Percentiles rank a stretch among this genome's conserved stretches.
These are phyloP conservation scores for Euplexia lucipara DNA, from an alignment of 2,888 invertebrate genomes.

Conservation along the genomic window DNA sequence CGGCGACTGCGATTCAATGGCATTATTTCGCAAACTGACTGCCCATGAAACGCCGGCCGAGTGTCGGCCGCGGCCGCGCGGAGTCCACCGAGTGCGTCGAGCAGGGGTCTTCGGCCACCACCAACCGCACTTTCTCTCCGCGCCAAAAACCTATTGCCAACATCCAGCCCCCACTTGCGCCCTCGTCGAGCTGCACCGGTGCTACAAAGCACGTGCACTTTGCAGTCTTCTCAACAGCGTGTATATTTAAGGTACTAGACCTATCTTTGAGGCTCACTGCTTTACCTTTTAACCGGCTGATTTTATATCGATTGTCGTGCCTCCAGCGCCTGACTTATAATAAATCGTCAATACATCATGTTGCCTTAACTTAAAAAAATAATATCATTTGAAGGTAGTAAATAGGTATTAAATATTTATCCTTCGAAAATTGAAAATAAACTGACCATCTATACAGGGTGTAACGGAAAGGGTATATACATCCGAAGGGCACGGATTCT, in stretches of 20 bases:
- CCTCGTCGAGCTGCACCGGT: slow-evolving; percentile 46
- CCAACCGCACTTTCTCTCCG: slow-evolving; percentile 87
- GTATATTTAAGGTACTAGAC: not conserved
- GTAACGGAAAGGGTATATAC: too few species aligned
- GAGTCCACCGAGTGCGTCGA: slow-evolving; percentile 80
- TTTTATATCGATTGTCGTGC: too few species aligned
- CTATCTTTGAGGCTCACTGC: not conserved
- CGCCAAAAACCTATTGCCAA: slow-evolving; percentile 77
- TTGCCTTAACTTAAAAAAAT: too few species aligned
- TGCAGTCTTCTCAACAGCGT: slow-evolving; percentile 34
- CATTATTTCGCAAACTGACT: slow-evolving; percentile 86
- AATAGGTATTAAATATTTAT: too few species aligned
- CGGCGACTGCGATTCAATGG: slow-evolving; percentile 81
- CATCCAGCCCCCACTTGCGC: slow-evolving; percentile 67
- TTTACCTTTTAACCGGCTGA: too few species aligned
- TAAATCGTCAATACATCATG: too few species aligned
- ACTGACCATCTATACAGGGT: too few species aligned
- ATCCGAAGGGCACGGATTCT: too few species aligned
- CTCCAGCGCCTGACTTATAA: too few species aligned
- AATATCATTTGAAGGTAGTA: too few species aligned
- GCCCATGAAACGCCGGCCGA: slow-evolving; percentile 83
- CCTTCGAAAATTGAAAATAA: too few species aligned
- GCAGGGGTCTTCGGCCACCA: slow-evolving; percentile 85
- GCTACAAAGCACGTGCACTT: slow-evolving; percentile 49
- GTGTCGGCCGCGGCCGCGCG: slow-evolving; percentile 88